Conservation (phyloP, 2,797 vertebrate genomes). For the Rachycentron canadum region DNA sequence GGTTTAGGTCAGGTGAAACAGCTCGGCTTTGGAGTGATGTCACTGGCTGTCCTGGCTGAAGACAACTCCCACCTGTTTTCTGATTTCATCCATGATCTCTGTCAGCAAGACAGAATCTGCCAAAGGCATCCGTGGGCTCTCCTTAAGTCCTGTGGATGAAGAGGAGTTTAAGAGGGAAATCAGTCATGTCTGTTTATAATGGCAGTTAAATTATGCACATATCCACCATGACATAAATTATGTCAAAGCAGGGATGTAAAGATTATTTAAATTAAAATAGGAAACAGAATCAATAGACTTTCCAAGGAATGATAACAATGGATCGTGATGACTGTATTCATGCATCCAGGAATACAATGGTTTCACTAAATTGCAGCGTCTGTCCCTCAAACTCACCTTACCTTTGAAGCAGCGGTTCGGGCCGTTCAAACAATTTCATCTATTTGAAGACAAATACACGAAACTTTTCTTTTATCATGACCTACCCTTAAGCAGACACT, state of each 20-base stretch:
- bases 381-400: slow-evolving; percentile 22
- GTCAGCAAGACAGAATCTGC: slow-evolving; percentile 76
- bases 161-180: slow-evolving; percentile 21
- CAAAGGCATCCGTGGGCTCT: slow-evolving; percentile 79
- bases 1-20: slow-evolving; percentile 59
- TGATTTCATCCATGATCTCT: slow-evolving; percentile 79
- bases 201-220: slow-evolving; percentile 39
- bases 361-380: slow-evolving; percentile 33
- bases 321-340: slow-evolving; percentile 12
- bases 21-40: slow-evolving; percentile 44
- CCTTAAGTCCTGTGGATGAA: slow-evolving; percentile 66
- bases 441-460: slow-evolving; percentile 43
- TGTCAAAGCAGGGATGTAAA: slow-evolving; percentile 38
- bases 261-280: slow-evolving; percentile 47
- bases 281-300: slow-evolving; percentile 31
- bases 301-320: slow-evolving; percentile 38
- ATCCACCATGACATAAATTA: slow-evolving; percentile 16
- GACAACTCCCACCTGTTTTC: slow-evolving; percentile 77
- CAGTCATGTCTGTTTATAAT: slow-evolving; percentile 1
- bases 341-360: neutral
- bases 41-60: slow-evolving; percentile 76
- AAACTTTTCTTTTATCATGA: slow-evolving; percentile 33
- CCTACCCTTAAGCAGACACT: slow-evolving; percentile 84
- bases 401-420: slow-evolving; percentile 19
- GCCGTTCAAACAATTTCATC: slow-evolving; percentile 17